Base-by-base conservation (phyloP, 2,888 invertebrate genomes). In the Andrena dorsata region DNA sequence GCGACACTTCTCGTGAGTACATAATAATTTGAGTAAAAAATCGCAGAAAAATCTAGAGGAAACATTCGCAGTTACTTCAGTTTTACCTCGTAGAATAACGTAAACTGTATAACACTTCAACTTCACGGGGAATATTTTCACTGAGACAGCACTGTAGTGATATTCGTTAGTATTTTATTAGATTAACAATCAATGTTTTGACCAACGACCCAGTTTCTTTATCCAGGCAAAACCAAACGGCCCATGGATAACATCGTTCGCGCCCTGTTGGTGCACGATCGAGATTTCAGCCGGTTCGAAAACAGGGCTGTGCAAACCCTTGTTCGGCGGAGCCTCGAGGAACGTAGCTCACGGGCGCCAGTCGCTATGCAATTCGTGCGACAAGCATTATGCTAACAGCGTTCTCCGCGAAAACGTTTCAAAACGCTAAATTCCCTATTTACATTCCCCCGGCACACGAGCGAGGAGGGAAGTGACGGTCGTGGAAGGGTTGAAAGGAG, bases 401-500 rank as follows among this genome's bases (percentile, higher is more conserved):
- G 72, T 90, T 90, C 70, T 83, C 81, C 78, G 68, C 47, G 72
- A 82, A 78, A 86, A 84, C 75, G 76, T 86, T 84, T 85, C 23
- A 78, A 81, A 82, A 88, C 87, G 90, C 85, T 88, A 90, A 91
- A 91, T 88, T 90, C 81, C 85, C 90, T 88, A 91, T 91, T 90
- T 91, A 91, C 90, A 91, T 91, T 91, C 91, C 73, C 74, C 74
- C 83, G 80, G 82, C 87, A 85, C 49, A 85, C 79, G 82, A 79
- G 66, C 76, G 74, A 81, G 74, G 77, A 87, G 86, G 70, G 73
- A 81, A 83, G 76, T 76, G 78, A 74, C 56, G 51, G 32, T 51
- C 35, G 65, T 7, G 35, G 66, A 61, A 51, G 65, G 64, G 53
- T 51, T 56, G 32, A 66, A 49, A 28, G 23, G 41, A 51, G 60